A percentile compares a stretch with the other conserved stretches of the same genome.
Evolutionary conservation across 2,113 vertebrate species (phyloP).

Genomic region (Rhineura floridana): DNA sequence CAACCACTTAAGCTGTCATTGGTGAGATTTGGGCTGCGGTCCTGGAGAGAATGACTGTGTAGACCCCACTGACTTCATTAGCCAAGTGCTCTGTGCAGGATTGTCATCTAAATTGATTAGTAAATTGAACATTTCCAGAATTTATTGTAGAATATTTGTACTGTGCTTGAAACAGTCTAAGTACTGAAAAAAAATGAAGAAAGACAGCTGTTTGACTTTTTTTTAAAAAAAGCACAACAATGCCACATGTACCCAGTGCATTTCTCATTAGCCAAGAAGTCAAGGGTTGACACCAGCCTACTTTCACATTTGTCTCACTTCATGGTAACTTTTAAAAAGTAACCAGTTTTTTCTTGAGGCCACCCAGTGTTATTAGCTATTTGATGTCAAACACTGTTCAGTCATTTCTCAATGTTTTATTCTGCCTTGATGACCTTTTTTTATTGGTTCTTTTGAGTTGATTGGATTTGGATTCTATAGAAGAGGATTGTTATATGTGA

Average conservation of each 20-base stretch:
- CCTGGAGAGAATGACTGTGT: neutral
- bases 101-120: too few relatives aligned
- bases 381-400: rapidly evolving
- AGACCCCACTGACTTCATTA: neutral
- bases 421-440: neutral
- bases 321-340: neutral
- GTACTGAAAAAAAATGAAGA: rapidly evolving
- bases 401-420: neutral
- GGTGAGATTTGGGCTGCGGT: neutral
- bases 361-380: neutral
- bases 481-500: neutral
- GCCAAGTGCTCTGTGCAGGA: too few relatives aligned
- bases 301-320: neutral
- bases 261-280: neutral
- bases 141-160: neutral
- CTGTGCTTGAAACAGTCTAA: neutral
- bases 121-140: neutral
- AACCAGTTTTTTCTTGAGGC: neutral
- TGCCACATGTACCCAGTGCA: neutral
- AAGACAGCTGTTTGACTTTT: neutral
- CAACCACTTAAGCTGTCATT: neutral
- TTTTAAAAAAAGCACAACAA: neutral
- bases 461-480: neutral
- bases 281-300: neutral
- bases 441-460: neutral